Evolutionary conservation across 1,140 invertebrate species (phyloP).

Genomic region (Prorops nasuta): DNA sequence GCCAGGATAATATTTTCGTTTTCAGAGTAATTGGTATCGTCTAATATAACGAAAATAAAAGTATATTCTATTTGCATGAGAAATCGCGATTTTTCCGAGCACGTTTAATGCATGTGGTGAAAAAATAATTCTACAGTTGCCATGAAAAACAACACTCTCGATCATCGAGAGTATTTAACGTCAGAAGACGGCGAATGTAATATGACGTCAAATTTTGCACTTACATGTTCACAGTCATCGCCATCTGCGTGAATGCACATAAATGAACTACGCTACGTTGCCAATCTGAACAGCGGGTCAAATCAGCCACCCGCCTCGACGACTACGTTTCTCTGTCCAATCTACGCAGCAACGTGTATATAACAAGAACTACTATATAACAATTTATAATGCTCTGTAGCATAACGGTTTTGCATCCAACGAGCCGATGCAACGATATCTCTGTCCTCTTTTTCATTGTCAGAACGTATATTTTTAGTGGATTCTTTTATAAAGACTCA

Average conservation of each 20-base stretch:
- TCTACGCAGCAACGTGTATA: slow-evolving; percentile 52
- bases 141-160: too few relatives aligned
- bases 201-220: slow-evolving; percentile 49
- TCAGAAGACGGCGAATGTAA: slow-evolving; percentile 30
- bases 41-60: too few relatives aligned
- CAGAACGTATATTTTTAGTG: too few relatives aligned
- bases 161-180: slow-evolving; percentile 21
- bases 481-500: too few relatives aligned
- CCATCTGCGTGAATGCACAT: slow-evolving; percentile 55
- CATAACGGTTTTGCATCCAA: slow-evolving; percentile 38
- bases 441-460: too few relatives aligned
- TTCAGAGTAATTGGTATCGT: too few relatives aligned
- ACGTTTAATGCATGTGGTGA: too few relatives aligned
- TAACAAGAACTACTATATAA: slow-evolving; percentile 40
- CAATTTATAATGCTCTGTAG: slow-evolving; percentile 38
- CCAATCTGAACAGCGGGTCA: slow-evolving; percentile 48
- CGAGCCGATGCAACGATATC: slow-evolving; percentile 27
- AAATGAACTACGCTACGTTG: slow-evolving; percentile 51
- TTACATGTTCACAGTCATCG: slow-evolving; percentile 55
- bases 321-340: slow-evolving; percentile 52
- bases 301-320: slow-evolving; percentile 43
- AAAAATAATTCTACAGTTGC: too few relatives aligned
- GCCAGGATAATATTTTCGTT: too few relatives aligned
- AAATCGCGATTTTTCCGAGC: too few relatives aligned
- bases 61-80: too few relatives aligned